Evolutionary conservation across 2,113 vertebrate species (phyloP).

Genomic region (Aythya baeri): DNA sequence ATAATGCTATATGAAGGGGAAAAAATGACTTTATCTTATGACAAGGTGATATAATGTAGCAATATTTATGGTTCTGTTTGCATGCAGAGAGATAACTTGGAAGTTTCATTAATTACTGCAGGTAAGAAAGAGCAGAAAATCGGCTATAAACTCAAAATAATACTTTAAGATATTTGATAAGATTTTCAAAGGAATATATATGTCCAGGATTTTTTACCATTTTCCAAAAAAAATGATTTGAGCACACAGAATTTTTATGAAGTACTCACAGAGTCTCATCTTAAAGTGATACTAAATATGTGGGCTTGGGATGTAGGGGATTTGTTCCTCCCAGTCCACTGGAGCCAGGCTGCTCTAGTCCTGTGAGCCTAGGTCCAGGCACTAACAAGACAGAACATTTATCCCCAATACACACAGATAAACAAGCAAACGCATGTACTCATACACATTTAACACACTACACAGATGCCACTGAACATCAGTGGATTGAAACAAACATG

Average conservation of each 20-base stretch:
- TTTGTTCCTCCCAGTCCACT: neutral
- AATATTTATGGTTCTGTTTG: neutral
- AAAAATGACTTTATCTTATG: neutral
- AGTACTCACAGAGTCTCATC: neutral
- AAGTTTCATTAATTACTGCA: neutral
- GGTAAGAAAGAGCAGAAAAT: neutral
- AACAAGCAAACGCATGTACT: neutral
- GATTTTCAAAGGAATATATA: neutral
- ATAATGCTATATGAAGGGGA: neutral
- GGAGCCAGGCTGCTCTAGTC: neutral
- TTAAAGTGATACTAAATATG: neutral
- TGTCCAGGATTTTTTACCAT: too few relatives aligned
- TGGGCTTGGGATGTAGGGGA: neutral
- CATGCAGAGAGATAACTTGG: neutral
- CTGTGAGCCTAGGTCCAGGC: neutral
- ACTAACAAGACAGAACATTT: neutral
- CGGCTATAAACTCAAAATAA: neutral
- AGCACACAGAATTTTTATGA: neutral
- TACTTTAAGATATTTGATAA: neutral
- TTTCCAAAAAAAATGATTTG: neutral
- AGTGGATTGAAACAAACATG: neutral
- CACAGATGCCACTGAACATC: neutral
- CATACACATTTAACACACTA: neutral
- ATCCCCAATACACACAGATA: neutral
- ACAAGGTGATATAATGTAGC: neutral